These are phyloP conservation scores for Hesperophylax magnus DNA, from an alignment of 1,140 invertebrate species.

Conservation along the genomic window DNA sequence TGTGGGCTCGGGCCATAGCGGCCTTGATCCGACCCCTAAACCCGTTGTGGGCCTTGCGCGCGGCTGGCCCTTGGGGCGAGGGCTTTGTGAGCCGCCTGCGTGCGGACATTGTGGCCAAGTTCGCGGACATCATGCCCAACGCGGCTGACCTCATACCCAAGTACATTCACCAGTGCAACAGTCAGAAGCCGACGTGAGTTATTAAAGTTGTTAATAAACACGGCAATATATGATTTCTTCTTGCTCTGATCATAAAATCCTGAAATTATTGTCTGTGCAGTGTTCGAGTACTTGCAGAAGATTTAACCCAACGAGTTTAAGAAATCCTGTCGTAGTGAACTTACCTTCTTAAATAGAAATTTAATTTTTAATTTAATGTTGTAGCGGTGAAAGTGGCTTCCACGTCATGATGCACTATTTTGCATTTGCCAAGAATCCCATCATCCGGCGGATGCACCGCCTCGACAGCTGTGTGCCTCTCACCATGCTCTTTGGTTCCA, in stretches of 20 bases:
- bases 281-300: too few relatives aligned
- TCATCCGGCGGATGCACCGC: slow-evolving; percentile 46
- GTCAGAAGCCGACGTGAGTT: slow-evolving; percentile 83
- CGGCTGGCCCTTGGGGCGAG: slow-evolving; percentile 80
- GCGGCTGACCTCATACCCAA: slow-evolving; percentile 76
- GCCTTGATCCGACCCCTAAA: slow-evolving; percentile 81
- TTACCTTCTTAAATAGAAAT: background rate
- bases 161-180: slow-evolving; percentile 92
- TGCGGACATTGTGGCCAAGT: slow-evolving; percentile 70
- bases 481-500: slow-evolving; percentile 50
- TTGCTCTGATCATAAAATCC: too few relatives aligned
- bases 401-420: slow-evolving; percentile 50
- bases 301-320: too few relatives aligned
- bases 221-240: too few relatives aligned
- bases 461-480: slow-evolving; percentile 43
- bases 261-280: too few relatives aligned
- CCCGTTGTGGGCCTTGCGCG: slow-evolving; percentile 84
- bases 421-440: slow-evolving; percentile 52
- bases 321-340: too few relatives aligned
- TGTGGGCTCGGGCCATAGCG: slow-evolving; percentile 77
- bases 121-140: slow-evolving; percentile 74
- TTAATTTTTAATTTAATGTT: background rate
- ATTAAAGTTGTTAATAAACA: too few relatives aligned
- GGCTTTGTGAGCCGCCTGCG: slow-evolving; percentile 35
- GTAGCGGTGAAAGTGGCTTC: slow-evolving; percentile 54